Evolutionary conservation across 2,113 vertebrate genomes (phyloP).

Genomic region (Gambusia affinis): DNA sequence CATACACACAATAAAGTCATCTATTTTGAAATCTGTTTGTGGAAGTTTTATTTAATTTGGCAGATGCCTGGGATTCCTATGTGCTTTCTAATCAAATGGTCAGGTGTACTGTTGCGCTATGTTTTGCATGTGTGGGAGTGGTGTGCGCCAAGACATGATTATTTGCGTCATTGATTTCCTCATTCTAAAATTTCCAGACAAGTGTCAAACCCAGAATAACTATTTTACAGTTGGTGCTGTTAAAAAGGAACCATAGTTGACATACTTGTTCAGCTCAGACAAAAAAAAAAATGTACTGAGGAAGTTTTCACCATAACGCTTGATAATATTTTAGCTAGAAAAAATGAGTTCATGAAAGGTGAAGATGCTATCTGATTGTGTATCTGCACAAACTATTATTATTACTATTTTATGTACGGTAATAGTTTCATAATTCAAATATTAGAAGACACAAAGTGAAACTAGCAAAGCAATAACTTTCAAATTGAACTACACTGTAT

Average conservation of each 20-base stretch:
- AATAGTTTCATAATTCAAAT: neutral
- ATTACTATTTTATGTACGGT: too few species aligned
- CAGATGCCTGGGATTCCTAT: slow-evolving; percentile 5
- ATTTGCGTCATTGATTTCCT: slow-evolving; percentile 7
- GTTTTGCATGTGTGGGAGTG: neutral
- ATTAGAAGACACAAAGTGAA: neutral
- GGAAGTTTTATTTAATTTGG: neutral
- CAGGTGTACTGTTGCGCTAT: neutral
- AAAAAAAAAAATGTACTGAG: neutral
- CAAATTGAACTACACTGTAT: neutral
- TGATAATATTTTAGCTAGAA: slow-evolving; percentile 7
- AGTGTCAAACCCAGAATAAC: neutral
- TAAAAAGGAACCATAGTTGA: neutral
- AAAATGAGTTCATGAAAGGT: neutral
- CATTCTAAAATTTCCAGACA: slow-evolving; percentile 22
- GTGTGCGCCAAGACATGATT: slow-evolving; percentile 3
- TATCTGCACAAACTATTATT: slow-evolving; percentile 1
- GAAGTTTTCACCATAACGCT: neutral
- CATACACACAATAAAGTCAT: too few species aligned
- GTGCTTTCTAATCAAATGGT: neutral
- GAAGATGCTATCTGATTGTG: slow-evolving; percentile 19
- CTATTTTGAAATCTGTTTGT: too few species aligned
- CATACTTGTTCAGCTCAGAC: neutral
- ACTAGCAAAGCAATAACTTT: neutral
- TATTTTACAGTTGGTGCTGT: neutral